Evolutionary conservation across 2,113 vertebrate species (phyloP).

Genomic region (Chloropsis cyanopogon): DNA sequence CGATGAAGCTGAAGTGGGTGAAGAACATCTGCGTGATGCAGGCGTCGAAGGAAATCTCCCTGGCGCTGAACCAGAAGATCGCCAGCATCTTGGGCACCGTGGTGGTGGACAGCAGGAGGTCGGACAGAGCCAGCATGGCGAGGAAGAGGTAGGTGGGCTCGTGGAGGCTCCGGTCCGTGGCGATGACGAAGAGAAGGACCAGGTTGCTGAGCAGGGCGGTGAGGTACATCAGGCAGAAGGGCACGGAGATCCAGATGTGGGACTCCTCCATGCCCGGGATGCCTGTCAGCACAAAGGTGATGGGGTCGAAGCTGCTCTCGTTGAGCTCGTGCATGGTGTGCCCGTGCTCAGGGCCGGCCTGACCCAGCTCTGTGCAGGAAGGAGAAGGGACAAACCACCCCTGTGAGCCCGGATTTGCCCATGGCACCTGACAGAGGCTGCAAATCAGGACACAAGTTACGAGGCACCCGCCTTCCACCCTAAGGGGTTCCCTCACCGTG

Average conservation of each 20-base stretch:
- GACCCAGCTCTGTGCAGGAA: background rate
- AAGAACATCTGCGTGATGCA: slow-evolving; percentile 73
- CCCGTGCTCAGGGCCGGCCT: fast-evolving
- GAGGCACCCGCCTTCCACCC: background rate
- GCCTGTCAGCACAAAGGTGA: slow-evolving; percentile 57
- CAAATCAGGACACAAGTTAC: fast-evolving
- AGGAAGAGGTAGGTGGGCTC: slow-evolving; percentile 68
- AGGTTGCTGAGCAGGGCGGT: background rate
- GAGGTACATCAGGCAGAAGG: slow-evolving; percentile 65
- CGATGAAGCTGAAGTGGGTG: slow-evolving; percentile 67
- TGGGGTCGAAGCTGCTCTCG: slow-evolving; percentile 53
- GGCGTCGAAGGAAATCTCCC: slow-evolving; percentile 58
- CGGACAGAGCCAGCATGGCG: slow-evolving; percentile 40
- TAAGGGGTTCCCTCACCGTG: fast-evolving
- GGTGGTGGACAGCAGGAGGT: slow-evolving; percentile 62
- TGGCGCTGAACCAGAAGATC: slow-evolving; percentile 62
- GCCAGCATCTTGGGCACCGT: slow-evolving; percentile 69
- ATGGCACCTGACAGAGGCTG: fast-evolving
- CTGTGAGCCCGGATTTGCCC: background rate
- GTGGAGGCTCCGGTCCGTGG: slow-evolving; percentile 47
- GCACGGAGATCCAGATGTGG: slow-evolving; percentile 66
- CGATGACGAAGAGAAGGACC: background rate
- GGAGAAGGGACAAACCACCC: fast-evolving
- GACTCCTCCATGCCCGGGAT: slow-evolving; percentile 68
- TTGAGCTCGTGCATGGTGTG: slow-evolving; percentile 36